Evolutionary conservation across 2,888 invertebrate genomes (phyloP).

Genomic region (Lampropteryx suffumata): DNA sequence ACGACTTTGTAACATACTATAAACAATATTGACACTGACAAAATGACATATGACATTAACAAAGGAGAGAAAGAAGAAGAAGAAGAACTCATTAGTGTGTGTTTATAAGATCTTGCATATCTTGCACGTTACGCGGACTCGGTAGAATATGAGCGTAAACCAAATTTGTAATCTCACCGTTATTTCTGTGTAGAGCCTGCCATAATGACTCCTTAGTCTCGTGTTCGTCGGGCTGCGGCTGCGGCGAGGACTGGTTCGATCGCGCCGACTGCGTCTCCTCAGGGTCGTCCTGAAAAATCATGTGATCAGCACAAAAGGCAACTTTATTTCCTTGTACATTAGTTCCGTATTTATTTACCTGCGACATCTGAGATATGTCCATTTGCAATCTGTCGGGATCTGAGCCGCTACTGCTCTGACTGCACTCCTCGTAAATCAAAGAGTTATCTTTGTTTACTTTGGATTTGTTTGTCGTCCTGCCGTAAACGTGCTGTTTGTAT

Average conservation of each 20-base stretch:
- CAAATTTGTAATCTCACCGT: conserved; percentile 58
- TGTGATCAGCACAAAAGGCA: conserved; percentile 6
- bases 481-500: conserved; percentile 66
- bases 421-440: conserved; percentile 82
- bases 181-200: conserved; percentile 80
- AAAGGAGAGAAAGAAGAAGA: no score
- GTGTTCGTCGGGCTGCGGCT: conserved; percentile 64
- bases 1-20: no score
- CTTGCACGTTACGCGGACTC: no score
- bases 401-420: conserved; percentile 87
- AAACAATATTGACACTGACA: no score
- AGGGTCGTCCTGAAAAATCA: conserved; percentile 65
- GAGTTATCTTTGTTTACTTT: conserved; percentile 71
- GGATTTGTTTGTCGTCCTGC: conserved; percentile 51
- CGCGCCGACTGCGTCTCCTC: conserved; percentile 77
- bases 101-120: no score
- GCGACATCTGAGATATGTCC: conserved; percentile 84
- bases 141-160: no score
- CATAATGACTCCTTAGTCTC: conserved; percentile 81
- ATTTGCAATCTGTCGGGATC: conserved; percentile 90
- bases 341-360: conserved; percentile 49
- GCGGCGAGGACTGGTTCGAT: conserved; percentile 75
- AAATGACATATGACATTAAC: no score
- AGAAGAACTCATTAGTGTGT: no score
- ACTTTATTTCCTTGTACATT: conserved; percentile 1